Base-by-base conservation (phyloP, 2,888 invertebrate genomes). In the Rhamphomyia laevipes region DNA sequence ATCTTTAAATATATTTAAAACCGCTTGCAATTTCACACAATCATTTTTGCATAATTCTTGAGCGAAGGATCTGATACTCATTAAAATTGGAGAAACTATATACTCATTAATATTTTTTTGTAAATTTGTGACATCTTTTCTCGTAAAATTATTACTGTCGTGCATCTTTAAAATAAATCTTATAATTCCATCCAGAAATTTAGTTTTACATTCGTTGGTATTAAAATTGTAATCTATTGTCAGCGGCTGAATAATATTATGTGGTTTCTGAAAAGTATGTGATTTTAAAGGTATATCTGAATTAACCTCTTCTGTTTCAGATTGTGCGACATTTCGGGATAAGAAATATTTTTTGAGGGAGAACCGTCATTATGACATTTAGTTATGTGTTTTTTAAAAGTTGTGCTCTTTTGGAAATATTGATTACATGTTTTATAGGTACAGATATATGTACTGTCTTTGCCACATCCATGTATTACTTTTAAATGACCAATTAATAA, bases 71-170 rank as follows among this genome's bases (percentile, higher is more conserved):
- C 17, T 17, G 9, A 46, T 13, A 30, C 16, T 35, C 12, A 21
- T 33, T 16, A 43, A 46, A 27, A 49, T 10, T 41, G 45, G 49
- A 27, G 27, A 33, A 42, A 49, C n/a, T 13, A 49, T 42, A 18
- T 45, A 35, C 9, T 46, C 16, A 21, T 35, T 15, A 30, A 49
- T 43, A 30, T 43, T 43, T 13, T 12, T 15, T 38, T 46, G 46
- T 23, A 49, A 27, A 16, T 35, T 27, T 21, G 7, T 45, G 13
- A 45, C 49, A 46, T 49, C 35, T 38, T 49, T 49, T 42, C 49
- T 45, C 9, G 49, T 16, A 27, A 45, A 49, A 38, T 49, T 46
- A 38, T 43, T 43, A 11, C 11, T 38, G 9, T 17, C 11, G 17
- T 38, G 38, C n/a, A 38, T 16, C 9, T 4, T 10, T 16, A 38